Percentiles rank a stretch among this genome's conserved stretches.
phyloP scores from a whole-genome alignment of 2,888 invertebrate species.

The Charanyca ferruginea region DNA sequence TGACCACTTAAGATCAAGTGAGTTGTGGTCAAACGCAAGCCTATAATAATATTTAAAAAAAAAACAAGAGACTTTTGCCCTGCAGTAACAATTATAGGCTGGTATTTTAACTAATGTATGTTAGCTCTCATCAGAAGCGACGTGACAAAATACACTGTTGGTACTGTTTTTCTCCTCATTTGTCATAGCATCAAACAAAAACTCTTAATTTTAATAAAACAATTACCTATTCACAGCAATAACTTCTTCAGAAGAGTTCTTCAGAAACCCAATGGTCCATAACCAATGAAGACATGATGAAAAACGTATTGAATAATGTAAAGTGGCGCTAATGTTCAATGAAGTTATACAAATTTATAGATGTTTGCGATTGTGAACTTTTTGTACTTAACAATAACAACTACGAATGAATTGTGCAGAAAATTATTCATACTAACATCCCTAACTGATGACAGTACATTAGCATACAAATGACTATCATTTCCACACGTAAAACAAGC shows the following conservation, averaged over 20 bases:
- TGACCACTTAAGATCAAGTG: too few relatives aligned
- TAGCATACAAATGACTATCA: slow-evolving; percentile 64
- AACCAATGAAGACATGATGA: slow-evolving; percentile 24
- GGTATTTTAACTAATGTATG: too few relatives aligned
- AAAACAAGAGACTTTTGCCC: too few relatives aligned
- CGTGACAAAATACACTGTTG: not conserved
- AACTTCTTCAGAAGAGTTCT: too few relatives aligned
- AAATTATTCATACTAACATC: slow-evolving; percentile 68
- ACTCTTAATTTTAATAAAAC: slow-evolving; percentile 44
- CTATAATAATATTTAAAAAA: too few relatives aligned
- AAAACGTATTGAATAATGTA: slow-evolving; percentile 32
- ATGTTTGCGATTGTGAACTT: slow-evolving; percentile 41
- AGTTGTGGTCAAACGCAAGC: too few relatives aligned
- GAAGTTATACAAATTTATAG: slow-evolving; percentile 32
- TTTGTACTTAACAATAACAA: slow-evolving; percentile 54
- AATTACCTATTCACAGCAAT: slow-evolving; percentile 17
- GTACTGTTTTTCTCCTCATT: slow-evolving; percentile 5
- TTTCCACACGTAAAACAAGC: slow-evolving; percentile 20
- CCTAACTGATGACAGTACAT: slow-evolving; percentile 65
- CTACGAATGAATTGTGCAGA: slow-evolving; percentile 64
- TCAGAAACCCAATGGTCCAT: slow-evolving; percentile 31
- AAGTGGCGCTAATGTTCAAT: slow-evolving; percentile 37
- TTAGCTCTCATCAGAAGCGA: not conserved
- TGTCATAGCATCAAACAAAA: slow-evolving; percentile 17
- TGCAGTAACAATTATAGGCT: too few relatives aligned